A percentile compares a stretch with the other conserved stretches of the same genome.
Conservation (phyloP, 2,113 vertebrate genomes). For the Hiodon alosoides region DNA sequence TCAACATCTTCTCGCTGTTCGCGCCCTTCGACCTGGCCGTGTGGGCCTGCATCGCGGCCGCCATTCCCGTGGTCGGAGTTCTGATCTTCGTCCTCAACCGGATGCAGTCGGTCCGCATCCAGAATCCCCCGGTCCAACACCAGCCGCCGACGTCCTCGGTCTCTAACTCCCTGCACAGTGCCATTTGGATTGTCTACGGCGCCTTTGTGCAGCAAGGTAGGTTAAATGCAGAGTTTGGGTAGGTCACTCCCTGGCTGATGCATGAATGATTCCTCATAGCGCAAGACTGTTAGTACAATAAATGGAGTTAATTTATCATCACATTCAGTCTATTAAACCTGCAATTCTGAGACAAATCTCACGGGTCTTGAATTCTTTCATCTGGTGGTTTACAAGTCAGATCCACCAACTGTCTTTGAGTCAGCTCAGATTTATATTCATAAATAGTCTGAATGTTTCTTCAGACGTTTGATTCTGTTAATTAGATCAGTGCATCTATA, state of each 20-base stretch:
- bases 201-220: constrained; percentile 95
- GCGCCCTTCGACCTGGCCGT: constrained; percentile 92
- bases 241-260: background rate
- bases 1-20: constrained; percentile 95
- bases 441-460: no score
- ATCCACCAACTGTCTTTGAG: no score
- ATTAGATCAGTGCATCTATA: no score
- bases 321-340: no score
- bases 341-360: no score
- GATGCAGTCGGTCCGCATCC: constrained; percentile 77
- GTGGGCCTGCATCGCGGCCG: constrained; percentile 92
- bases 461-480: no score
- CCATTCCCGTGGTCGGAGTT: constrained; percentile 86
- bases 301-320: no score
- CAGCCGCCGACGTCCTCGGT: constrained; percentile 49
- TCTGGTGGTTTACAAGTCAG: no score
- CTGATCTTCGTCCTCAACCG: constrained; percentile 92
- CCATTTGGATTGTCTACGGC: constrained; percentile 95
- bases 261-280: no score
- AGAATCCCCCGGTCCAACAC: constrained; percentile 53
- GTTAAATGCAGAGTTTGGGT: background rate
- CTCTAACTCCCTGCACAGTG: constrained; percentile 81
- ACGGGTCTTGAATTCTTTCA: no score
- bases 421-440: no score
- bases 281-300: no score